Evolutionary conservation across 2,113 vertebrate genomes (phyloP).

Genomic region (Eubucco bourcierii): DNA sequence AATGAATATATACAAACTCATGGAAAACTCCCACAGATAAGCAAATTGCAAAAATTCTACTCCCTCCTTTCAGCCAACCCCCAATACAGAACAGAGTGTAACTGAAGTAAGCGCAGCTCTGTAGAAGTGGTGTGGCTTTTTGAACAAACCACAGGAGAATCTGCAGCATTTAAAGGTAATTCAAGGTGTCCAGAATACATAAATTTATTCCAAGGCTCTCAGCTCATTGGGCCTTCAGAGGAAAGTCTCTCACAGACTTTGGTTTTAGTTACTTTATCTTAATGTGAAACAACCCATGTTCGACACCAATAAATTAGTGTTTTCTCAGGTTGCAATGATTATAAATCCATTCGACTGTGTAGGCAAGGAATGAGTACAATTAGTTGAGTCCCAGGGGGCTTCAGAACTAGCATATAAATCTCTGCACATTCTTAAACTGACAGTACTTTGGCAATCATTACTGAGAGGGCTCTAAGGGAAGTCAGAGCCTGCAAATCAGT

Average conservation of each 20-base stretch:
- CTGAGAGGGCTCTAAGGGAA: neutral
- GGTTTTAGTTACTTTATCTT: slow-evolving; percentile 35
- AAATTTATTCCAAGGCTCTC: neutral
- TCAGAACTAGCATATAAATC: slow-evolving; percentile 5
- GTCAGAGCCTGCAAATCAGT: neutral
- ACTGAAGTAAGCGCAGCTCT: neutral
- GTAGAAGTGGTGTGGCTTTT: neutral
- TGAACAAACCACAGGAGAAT: neutral
- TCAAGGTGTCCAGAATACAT: neutral
- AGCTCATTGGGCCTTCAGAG: neutral
- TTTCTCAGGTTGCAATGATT: slow-evolving; percentile 4
- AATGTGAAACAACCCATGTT: neutral
- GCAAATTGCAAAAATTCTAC: neutral
- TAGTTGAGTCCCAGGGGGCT: neutral
- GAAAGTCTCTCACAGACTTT: neutral
- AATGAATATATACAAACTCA: neutral
- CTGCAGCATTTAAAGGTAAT: neutral
- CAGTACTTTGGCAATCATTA: neutral
- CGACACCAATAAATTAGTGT: slow-evolving; percentile 18
- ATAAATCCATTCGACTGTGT: slow-evolving; percentile 35
- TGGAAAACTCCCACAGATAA: neutral
- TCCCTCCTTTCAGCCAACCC: neutral
- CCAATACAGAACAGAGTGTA: neutral
- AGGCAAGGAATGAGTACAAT: slow-evolving; percentile 8
- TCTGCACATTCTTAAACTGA: slow-evolving; percentile 1